Evolutionary conservation across 2,797 vertebrate genomes (phyloP), one percentile per base, ranked within the genome.

Genomic region (Chlorospingus flavigularis): DNA sequence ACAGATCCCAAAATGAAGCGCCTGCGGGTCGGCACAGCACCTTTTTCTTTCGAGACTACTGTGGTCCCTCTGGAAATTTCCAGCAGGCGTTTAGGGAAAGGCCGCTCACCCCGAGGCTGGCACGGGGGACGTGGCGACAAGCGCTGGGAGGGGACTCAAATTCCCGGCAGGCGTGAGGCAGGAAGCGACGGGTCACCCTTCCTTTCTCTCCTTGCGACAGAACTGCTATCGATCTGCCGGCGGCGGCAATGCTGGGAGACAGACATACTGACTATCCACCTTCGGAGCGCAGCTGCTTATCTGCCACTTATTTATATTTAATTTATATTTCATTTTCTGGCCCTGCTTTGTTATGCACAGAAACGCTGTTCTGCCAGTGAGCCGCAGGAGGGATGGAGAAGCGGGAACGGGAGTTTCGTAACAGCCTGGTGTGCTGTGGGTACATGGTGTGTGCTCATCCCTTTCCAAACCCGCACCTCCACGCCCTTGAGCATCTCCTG

Each of bases 141-240:
- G 72, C 45, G 60, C 45, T 9, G 12, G 39, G 45, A 71, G 2
- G 35, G 57, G 82, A 95, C 95, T 95, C 88, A 9, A 95, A 66
- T 47, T 96, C 95, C 93, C 95, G 87, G 92, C 88, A 92, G 90
- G 90, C 93, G 7, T 0, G 5, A 23, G 77, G 88, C 83, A 90
- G 96, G 92, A 95, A 95, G 43, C 50, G 12, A 25, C 7, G 7
- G 37, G 37, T 76, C 83, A 60, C 24, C 45, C 77, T 88, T 81
- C 80, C 89, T 70, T 70, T 51, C 47, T 28, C 9, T 40, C 11
- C 40, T 6, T 3, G 5, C 6, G 1, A 17, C 11, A 8, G 58
- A 66, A 11, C 21, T 6, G 5, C 26, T 3, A 26, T 28, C 4
- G 5, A 25, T 35, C 20, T 23, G 65, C 50, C 4, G 9, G 43